Conservation (phyloP, 2,888 invertebrate species). For the Latheticus oryzae region DNA sequence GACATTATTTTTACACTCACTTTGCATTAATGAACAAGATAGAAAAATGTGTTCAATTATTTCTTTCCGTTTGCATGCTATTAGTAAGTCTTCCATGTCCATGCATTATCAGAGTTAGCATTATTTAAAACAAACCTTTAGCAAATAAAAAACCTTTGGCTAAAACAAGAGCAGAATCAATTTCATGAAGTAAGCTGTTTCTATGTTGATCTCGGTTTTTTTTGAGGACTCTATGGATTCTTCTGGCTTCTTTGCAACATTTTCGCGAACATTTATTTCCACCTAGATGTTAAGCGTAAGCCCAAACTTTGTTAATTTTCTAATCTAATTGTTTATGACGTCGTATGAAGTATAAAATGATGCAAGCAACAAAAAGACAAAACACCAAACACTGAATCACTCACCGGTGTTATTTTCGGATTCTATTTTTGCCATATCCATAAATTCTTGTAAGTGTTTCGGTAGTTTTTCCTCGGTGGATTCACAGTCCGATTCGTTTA, state of each 20-base stretch:
- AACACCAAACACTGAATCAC: constrained; percentile 53
- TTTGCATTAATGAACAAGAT: too few relatives aligned
- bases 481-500: constrained; percentile 47
- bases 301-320: too few relatives aligned
- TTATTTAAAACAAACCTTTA: constrained; percentile 59
- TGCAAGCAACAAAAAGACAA: constrained; percentile 25
- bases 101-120: background rate
- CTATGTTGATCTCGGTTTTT: constrained; percentile 57
- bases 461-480: constrained; percentile 69
- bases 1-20: too few relatives aligned
- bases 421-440: constrained; percentile 64
- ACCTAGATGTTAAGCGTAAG: too few relatives aligned
- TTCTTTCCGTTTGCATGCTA: background rate
- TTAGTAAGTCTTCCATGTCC: too few relatives aligned
- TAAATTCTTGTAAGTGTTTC: constrained; percentile 83
- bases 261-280: constrained; percentile 48
- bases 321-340: background rate
- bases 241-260: constrained; percentile 59
- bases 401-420: constrained; percentile 67
- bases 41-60: too few relatives aligned
- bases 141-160: constrained; percentile 74
- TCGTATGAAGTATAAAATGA: background rate
- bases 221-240: constrained; percentile 60
- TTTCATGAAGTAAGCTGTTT: constrained; percentile 71
- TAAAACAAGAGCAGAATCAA: constrained; percentile 71